Evolutionary conservation across 2,888 invertebrate species (phyloP).

Genomic region (Phytoseiulus persimilis): DNA sequence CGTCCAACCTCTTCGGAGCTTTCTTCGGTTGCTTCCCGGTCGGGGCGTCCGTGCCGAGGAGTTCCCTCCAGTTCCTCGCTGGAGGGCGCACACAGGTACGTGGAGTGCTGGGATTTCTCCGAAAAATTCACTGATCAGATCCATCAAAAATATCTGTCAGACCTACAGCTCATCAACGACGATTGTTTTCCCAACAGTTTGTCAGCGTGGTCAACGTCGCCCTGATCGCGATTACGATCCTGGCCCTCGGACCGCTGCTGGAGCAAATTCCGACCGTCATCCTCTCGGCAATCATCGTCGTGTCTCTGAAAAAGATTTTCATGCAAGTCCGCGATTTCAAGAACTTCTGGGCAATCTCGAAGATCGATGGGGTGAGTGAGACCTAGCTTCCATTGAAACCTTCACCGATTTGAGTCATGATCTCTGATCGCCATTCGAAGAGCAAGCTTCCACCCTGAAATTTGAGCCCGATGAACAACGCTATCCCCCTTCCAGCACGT

Average conservation of each 20-base stretch:
- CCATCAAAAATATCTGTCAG: too few relatives aligned
- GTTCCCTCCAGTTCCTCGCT: slow-evolving; percentile 68
- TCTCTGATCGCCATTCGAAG: too few relatives aligned
- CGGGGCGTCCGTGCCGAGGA: slow-evolving; percentile 54
- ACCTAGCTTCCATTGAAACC: not conserved
- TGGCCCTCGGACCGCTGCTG: slow-evolving; percentile 80
- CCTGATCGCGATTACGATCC: slow-evolving; percentile 66
- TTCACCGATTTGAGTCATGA: too few relatives aligned
- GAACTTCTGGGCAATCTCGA: slow-evolving; percentile 66
- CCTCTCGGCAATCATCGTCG: slow-evolving; percentile 70
- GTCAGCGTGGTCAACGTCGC: slow-evolving; percentile 69
- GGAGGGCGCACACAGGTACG: slow-evolving; percentile 68
- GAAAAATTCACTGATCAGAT: not conserved
- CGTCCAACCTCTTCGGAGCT: slow-evolving; percentile 50
- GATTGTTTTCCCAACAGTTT: too few relatives aligned
- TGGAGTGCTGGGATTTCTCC: not conserved
- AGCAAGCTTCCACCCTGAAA: too few relatives aligned
- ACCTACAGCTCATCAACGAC: too few relatives aligned
- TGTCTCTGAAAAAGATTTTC: slow-evolving; percentile 69
- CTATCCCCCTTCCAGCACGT: slow-evolving; percentile 52
- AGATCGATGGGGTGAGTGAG: slow-evolving; percentile 68
- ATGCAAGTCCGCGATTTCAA: slow-evolving; percentile 63
- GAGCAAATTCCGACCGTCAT: slow-evolving; percentile 70
- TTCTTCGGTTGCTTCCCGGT: slow-evolving; percentile 53
- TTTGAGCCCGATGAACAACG: too few relatives aligned